Evolutionary conservation across 2,113 vertebrate species (phyloP), one percentile per base, ranked within the genome.

Genomic region (Siniperca chuatsi): DNA sequence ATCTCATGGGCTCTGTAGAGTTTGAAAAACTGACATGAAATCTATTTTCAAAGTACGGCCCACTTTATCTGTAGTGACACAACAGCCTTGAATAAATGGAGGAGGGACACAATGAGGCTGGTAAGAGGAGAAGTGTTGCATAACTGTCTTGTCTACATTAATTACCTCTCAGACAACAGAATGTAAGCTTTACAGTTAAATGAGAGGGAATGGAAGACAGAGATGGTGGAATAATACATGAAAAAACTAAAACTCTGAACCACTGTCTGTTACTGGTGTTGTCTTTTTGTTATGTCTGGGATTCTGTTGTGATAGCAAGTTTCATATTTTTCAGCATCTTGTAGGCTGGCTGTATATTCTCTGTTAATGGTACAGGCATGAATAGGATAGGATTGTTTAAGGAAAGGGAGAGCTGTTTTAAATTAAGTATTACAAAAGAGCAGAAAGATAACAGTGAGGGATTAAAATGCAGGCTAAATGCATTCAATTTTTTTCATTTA

Each of bases 111-210:
- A 76, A 77, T 75, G 78, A 82, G 71, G 81, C 52, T 84, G 42
- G 74, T 66, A 61, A 68, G 87, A 87, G 16, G 40, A 81, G 68
- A 86, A 77, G 75, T 72, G 82, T 88, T 92, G 54, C 66, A 55
- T 81, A 90, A 85, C 73, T 52, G 50, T 83, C 79, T 75, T n/a
- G 16, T 72, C 84, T 35, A 25, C 50, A 76, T 73, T 77, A 85
- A 88, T 75, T 87, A 74, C 42, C 58, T 64, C 58, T 48, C 62
- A 37, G 73, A 52, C 50, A 66, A 71, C 42, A 35, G 18, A 64
- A 21, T 15, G 40, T 21, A 62, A 18, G 40, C n/a, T 57, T 42
- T 44, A 75, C n/a, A 66, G 23, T 44, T 23, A 65, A 78, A 66
- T 13, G 21, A 58, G 33, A 60, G n/a, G 58, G 1, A 35, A 61